Conservation (phyloP, 1,140 invertebrate genomes). For the Megalonaias nervosa region DNA sequence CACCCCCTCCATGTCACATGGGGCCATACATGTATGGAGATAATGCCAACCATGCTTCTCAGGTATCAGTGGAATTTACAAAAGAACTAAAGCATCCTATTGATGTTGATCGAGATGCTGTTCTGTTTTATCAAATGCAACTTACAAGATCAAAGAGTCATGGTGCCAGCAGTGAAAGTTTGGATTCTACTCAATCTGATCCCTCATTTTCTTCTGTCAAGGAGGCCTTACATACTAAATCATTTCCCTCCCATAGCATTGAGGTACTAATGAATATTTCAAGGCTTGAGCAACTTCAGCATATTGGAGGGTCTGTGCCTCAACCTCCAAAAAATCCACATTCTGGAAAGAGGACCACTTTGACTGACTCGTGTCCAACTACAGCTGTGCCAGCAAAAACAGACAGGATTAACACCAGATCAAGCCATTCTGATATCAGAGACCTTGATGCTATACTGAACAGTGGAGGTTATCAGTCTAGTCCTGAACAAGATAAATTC, state of each 20-base stretch:
- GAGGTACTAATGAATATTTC: conserved; percentile 62
- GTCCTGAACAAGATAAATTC: conserved; percentile 11
- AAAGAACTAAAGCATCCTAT: conserved; percentile 55
- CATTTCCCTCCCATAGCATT: conserved; percentile 61
- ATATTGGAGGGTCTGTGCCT: conserved; percentile 33
- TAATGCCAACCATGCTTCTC: conserved; percentile 41
- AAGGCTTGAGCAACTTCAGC: conserved; percentile 12
- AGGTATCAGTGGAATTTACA: conserved; percentile 52
- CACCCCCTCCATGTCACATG: conserved; percentile 24
- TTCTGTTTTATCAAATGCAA: conserved; percentile 67
- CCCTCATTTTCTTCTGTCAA: conserved; percentile 51
- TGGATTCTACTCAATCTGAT: conserved; percentile 63
- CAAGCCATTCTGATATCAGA: too few species aligned
- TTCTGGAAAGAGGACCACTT: conserved; percentile 12
- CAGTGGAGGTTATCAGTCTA: conserved; percentile 19
- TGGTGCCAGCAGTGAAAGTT: conserved; percentile 53
- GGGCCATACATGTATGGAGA: conserved; percentile 19
- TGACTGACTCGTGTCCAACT: conserved; percentile 27
- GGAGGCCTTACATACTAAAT: conserved; percentile 34
- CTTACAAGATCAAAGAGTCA: conserved; percentile 51
- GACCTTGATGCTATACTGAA: conserved; percentile 30
- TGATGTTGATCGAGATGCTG: conserved; percentile 63
- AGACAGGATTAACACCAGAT: conserved; percentile 9
- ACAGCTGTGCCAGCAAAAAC: background rate
- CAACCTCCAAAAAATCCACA: conserved; percentile 19